These are phyloP conservation scores for Dinoponera quadriceps DNA, from an alignment of 1,140 invertebrate genomes.

Conservation along the genomic window DNA sequence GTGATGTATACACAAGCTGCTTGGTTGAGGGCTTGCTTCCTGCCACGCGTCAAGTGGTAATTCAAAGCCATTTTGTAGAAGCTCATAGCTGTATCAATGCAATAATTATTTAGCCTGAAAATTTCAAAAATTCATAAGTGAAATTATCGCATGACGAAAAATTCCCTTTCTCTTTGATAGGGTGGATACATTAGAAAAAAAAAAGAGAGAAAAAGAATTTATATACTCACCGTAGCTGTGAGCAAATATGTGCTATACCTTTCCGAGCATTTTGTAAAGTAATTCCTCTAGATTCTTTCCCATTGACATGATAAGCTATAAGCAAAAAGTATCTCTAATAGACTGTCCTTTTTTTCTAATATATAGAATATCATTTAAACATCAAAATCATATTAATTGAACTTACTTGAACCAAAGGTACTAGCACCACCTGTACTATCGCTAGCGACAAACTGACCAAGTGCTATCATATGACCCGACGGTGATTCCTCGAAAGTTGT, in stretches of 20 bases:
- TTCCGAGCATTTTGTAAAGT: constrained; percentile 95
- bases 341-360: background rate
- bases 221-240: constrained; percentile 88
- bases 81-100: constrained; percentile 96
- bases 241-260: constrained; percentile 92
- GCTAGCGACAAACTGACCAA: constrained; percentile 96
- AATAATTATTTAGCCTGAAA: constrained; percentile 93
- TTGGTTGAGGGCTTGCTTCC: constrained; percentile 96
- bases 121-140: constrained; percentile 22
- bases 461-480: constrained; percentile 93
- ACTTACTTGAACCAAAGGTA: constrained; percentile 89
- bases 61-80: constrained; percentile 99
- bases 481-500: constrained; percentile 98
- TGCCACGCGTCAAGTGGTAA: constrained; percentile 94
- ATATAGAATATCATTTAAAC: background rate
- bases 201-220: constrained; percentile 28
- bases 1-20: constrained; percentile 99
- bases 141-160: constrained; percentile 7
- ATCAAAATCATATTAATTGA: constrained; percentile 18
- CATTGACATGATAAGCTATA: constrained; percentile 91
- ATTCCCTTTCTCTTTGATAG: constrained; percentile 9
- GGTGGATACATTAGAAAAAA: constrained; percentile 12
- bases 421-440: constrained; percentile 94
- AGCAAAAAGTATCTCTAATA: constrained; percentile 59
- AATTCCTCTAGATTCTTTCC: constrained; percentile 95